Percentiles rank a stretch among this genome's conserved stretches.
Conservation (phyloP, 2,113 vertebrate genomes). For the Climacteris rufus region DNA sequence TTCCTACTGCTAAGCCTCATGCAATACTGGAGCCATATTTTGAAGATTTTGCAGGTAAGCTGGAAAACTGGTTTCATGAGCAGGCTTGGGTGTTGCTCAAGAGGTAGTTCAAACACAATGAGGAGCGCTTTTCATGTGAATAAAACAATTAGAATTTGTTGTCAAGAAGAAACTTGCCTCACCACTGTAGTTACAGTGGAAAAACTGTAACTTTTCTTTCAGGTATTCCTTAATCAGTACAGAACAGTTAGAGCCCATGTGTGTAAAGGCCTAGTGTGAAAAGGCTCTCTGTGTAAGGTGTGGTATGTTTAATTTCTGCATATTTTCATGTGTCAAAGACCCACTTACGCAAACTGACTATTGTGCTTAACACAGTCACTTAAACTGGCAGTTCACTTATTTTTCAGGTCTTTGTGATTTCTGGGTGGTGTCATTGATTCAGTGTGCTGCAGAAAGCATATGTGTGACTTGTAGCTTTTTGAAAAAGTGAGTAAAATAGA, state of each 20-base stretch:
- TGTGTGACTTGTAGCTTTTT: background rate
- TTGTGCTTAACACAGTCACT: background rate
- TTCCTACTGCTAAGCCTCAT: background rate
- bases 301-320: background rate
- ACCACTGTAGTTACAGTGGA: background rate
- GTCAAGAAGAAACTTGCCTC: background rate
- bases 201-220: background rate
- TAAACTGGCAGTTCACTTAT: background rate
- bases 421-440: background rate
- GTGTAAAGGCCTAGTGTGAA: background rate
- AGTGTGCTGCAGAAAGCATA: background rate
- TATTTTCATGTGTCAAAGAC: background rate
- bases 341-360: accelerated
- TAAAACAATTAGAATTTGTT: background rate
- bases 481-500: background rate
- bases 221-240: background rate
- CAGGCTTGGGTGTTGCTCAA: accelerated
- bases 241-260: background rate
- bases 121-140: background rate
- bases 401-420: background rate
- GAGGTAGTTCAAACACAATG: background rate
- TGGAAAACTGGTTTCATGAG: background rate
- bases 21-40: background rate
- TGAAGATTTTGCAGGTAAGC: background rate
- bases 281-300: background rate